A percentile compares a stretch with the other conserved stretches of the same genome.
Conservation (phyloP, 2,888 invertebrate species). For the Sclerodermus sp. region DNA sequence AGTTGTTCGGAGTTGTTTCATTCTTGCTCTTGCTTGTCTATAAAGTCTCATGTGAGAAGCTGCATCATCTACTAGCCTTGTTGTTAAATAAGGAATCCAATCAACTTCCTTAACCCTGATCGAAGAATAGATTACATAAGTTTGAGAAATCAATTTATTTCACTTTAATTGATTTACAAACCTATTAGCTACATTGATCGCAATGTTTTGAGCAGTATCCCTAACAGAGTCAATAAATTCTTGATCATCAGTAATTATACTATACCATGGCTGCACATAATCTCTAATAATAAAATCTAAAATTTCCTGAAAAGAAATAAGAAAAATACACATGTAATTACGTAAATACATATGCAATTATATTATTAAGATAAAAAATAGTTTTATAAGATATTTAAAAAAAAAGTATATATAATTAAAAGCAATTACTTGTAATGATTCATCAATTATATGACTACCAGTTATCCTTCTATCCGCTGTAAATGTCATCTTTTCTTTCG, state of each 20-base stretch:
- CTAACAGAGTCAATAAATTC: conserved; percentile 74
- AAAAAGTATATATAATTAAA: neutral
- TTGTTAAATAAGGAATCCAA: conserved; percentile 87
- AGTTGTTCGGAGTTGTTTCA: conserved; percentile 40
- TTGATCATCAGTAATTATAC: conserved; percentile 69
- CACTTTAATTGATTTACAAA: conserved; percentile 29
- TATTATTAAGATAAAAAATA: conserved; percentile 3
- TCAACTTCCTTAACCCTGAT: conserved; percentile 77
- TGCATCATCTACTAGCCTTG: conserved; percentile 85
- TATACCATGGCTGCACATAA: conserved; percentile 78
- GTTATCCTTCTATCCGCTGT: conserved; percentile 70
- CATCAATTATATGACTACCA: conserved; percentile 83
- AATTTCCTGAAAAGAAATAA: conserved; percentile 63
- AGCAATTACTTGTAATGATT: conserved; percentile 68
- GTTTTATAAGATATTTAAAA: neutral
- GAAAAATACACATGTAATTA: neutral
- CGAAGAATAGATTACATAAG: neutral
- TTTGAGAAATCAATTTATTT: conserved; percentile 4
- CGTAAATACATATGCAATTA: neutral
- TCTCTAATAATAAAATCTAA: conserved; percentile 79
- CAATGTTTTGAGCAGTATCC: conserved; percentile 70
- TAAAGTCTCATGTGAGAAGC: conserved; percentile 87
- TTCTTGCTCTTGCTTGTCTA: conserved; percentile 70
- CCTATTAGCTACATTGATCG: conserved; percentile 67
- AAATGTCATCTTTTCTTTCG: conserved; percentile 48